Percentiles rank a stretch among this genome's conserved stretches.
Evolutionary conservation across 2,797 vertebrate species (phyloP).

Genomic region (Mus caroli): DNA sequence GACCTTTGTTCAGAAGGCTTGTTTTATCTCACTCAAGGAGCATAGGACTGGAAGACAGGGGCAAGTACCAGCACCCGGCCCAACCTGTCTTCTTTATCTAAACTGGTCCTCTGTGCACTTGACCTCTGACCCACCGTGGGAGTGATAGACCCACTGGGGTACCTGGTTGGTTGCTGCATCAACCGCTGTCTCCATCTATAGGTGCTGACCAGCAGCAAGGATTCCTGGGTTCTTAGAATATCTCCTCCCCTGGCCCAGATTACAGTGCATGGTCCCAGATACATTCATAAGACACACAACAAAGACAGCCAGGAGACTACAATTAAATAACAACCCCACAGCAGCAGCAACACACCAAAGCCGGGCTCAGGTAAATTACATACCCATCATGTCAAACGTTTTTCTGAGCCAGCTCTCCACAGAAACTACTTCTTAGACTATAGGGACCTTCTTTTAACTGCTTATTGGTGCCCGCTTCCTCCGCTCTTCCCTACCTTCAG

Average conservation of each 20-base stretch:
- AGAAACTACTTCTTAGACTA: background rate
- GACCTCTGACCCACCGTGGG: background rate
- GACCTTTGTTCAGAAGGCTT: no score
- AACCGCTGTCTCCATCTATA: background rate
- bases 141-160: fast-evolving
- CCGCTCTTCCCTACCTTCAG: background rate
- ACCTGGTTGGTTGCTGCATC: background rate
- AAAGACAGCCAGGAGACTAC: background rate
- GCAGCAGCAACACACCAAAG: background rate
- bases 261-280: background rate
- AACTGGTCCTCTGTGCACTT: background rate
- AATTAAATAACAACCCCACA: background rate
- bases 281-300: background rate
- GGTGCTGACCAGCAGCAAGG: background rate
- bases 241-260: background rate
- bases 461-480: background rate
- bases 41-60: background rate
- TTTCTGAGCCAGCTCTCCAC: background rate
- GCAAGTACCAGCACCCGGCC: no score
- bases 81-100: background rate
- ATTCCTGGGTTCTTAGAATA: background rate
- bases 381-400: background rate
- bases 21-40: no score
- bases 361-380: background rate
- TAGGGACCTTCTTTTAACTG: background rate